Evolutionary conservation across 2,113 vertebrate genomes (phyloP).

Genomic region (Trichechus manatus): DNA sequence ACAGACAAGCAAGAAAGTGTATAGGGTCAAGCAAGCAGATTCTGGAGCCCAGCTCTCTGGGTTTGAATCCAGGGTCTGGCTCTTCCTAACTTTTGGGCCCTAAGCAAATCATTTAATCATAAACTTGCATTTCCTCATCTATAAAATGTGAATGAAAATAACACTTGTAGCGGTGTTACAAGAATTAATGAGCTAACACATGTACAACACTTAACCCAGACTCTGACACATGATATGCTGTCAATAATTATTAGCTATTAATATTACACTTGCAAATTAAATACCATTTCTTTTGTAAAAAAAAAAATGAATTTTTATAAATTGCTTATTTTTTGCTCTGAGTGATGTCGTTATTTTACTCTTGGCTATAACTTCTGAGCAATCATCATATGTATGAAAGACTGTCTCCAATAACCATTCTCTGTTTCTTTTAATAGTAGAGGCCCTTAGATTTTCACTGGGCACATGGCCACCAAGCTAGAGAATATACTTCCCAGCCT

Average conservation of each 20-base stretch:
- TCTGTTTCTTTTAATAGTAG: background rate
- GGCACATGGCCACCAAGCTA: background rate
- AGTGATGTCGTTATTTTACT: background rate
- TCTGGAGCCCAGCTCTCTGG: too few relatives aligned
- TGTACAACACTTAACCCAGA: background rate
- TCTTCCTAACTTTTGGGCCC: background rate
- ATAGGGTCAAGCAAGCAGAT: background rate
- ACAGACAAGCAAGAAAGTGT: accelerated
- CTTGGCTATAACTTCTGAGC: background rate
- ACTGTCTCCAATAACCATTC: background rate
- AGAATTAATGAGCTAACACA: background rate
- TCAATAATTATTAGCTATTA: background rate
- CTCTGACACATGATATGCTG: background rate
- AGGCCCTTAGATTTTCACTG: background rate
- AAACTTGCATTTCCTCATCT: background rate
- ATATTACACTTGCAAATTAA: background rate
- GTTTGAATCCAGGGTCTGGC: background rate
- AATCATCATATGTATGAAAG: background rate
- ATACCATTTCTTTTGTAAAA: background rate
- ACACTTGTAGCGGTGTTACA: too few relatives aligned
- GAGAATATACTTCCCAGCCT: background rate
- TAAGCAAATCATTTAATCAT: background rate
- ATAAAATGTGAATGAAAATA: background rate
- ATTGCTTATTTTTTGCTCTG: background rate
- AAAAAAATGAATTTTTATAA: background rate